Conservation (phyloP, 2,797 vertebrate genomes). For the Furcifer pardalis region DNA sequence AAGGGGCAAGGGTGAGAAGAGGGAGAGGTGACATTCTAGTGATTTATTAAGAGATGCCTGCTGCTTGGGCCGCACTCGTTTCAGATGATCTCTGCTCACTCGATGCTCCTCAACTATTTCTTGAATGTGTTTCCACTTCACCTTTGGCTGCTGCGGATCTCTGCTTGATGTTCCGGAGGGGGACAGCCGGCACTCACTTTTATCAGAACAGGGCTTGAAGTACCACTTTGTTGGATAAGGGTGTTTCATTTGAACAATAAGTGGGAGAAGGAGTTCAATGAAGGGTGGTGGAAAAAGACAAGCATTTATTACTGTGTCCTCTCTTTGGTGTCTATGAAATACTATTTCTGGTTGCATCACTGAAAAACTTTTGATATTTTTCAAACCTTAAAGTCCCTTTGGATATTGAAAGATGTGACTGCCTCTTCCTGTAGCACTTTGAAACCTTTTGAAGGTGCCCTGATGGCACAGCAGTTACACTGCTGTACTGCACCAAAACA, state of each 20-base stretch:
- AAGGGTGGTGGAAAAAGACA: neutral
- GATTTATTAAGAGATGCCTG: neutral
- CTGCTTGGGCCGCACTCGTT: slow-evolving; percentile 13
- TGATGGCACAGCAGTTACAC: neutral
- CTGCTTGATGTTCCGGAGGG: slow-evolving; percentile 41
- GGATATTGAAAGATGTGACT: neutral
- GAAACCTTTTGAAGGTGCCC: too few relatives aligned
- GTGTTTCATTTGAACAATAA: neutral
- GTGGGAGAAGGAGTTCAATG: neutral
- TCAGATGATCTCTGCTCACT: slow-evolving; percentile 29
- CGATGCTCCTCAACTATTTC: neutral
- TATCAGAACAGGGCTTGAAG: neutral
- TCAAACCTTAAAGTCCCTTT: neutral
- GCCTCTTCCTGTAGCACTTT: neutral
- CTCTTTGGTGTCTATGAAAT: neutral
- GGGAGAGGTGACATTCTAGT: neutral
- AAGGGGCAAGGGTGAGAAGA: neutral
- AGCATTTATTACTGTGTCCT: neutral
- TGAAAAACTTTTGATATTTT: neutral
- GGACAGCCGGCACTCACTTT: slow-evolving; percentile 49
- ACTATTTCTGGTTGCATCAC: neutral
- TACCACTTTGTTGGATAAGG: neutral
- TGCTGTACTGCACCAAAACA: too few relatives aligned
- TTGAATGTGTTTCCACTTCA: neutral
- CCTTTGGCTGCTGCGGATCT: neutral